Base-by-base conservation (phyloP, 2,113 vertebrate genomes). In the Calonectris borealis region DNA sequence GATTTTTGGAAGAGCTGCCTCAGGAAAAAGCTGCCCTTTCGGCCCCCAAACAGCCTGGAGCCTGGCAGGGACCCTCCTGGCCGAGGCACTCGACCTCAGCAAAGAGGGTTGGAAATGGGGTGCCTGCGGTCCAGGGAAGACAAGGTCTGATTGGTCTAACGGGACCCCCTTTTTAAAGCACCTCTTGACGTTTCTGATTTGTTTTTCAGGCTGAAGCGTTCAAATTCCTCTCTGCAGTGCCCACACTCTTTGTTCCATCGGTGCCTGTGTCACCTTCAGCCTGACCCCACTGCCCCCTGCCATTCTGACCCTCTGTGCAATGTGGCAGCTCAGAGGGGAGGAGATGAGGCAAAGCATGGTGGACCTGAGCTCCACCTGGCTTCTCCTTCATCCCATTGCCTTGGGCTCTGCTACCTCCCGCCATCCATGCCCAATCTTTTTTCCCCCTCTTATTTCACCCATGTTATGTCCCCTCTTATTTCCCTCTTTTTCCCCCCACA, bases 261-360 rank as follows among this genome's bases (percentile, higher is more conserved):
- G 8, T 46, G 60, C 24, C 48, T 8, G 29, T 46, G 79, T 48
- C 19, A 6, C 42, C 31, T 38, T 16, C 24, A 48, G 34, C 49
- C n/a, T 55, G 26, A 24, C 18, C 44, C 11, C 11, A 4, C 36
- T 22, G 44, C 22, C 40, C 52, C 1, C 1, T 5, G 62, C 31
- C 8, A 0, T 27, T 21, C 0, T 0, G 44, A 34, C 14, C 65
- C 25, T 54, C 60, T 25, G 62, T 16, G 38, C 38, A 18, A 25
- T 0, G 34, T 24, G 44, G 34, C 51, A 54, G 36, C 49, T 69
- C 17, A 21, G 24, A 0, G 3, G 49, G 11, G 32, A 61, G 34
- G 25, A 42, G 57, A 46, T 55, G 62, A 42, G 66, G 16, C 27
- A 52, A 40, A 72, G 51, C 19, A 6, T 1, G 29, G 62, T 12